A percentile compares a stretch with the other conserved stretches of the same genome.
phyloP scores from a whole-genome alignment of 2,113 vertebrate species.

The Hyaena hyaena region DNA sequence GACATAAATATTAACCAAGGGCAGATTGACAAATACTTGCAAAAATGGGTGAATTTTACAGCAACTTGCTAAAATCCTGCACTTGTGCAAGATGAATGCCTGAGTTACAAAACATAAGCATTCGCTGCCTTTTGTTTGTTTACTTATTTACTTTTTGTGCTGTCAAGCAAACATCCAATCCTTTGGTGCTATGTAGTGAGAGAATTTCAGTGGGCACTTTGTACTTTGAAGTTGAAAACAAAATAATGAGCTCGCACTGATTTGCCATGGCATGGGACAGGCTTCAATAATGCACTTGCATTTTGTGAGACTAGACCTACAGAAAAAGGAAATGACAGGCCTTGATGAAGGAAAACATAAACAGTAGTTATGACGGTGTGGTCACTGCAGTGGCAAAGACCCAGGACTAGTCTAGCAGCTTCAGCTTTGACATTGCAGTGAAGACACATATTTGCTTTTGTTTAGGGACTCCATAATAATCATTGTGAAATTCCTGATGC shows the following conservation, averaged over 20 bases:
- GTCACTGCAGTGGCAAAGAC: constrained; percentile 59
- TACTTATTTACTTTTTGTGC: constrained; percentile 78
- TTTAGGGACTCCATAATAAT: constrained; percentile 30
- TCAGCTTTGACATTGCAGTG: neutral
- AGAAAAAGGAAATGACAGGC: constrained; percentile 21
- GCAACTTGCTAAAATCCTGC: constrained; percentile 45
- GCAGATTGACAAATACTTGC: constrained; percentile 55
- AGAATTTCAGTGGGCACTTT: constrained; percentile 46
- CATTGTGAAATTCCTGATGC: constrained; percentile 28
- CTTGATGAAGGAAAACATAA: constrained; percentile 56
- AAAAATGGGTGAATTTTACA: constrained; percentile 46
- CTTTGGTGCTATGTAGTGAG: constrained; percentile 67
- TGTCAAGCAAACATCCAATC: constrained; percentile 73
- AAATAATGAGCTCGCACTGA: constrained; percentile 46
- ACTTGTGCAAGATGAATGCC: constrained; percentile 44
- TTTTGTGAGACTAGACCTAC: constrained; percentile 77
- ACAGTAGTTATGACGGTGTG: constrained; percentile 41
- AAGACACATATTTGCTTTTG: neutral
- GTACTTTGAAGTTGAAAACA: constrained; percentile 1
- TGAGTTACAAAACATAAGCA: neutral
- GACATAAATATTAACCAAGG: constrained; percentile 63
- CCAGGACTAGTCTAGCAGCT: constrained; percentile 48
- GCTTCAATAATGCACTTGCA: constrained; percentile 66
- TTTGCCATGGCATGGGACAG: constrained; percentile 52
- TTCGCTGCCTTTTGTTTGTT: constrained; percentile 19